Evolutionary conservation across 2,888 invertebrate genomes (phyloP).

Genomic region (Drosophila limbata): DNA sequence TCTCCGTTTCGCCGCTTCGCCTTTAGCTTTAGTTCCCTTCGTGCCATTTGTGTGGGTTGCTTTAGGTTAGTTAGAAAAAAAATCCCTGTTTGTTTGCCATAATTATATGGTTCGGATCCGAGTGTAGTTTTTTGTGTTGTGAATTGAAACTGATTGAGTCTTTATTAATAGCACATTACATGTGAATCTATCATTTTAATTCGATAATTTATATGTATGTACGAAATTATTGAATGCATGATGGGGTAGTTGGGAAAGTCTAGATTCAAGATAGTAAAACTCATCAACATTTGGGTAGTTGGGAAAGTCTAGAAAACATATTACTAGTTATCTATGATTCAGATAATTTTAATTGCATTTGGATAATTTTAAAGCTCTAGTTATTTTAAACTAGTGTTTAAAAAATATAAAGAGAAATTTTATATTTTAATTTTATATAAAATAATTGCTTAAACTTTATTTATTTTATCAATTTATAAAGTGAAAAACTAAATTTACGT

Average conservation of each 20-base stretch:
- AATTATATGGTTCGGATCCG: conserved; percentile 50
- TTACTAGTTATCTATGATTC: conserved; percentile 1
- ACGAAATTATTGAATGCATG: conserved; percentile 7
- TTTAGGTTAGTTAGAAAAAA: conserved; percentile 33
- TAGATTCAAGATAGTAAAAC: neutral
- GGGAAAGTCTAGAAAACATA: neutral
- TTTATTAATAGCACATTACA: conserved; percentile 50
- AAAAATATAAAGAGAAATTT: neutral
- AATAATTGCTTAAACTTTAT: neutral
- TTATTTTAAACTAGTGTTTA: too few species aligned
- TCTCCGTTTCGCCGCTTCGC: conserved; percentile 27
- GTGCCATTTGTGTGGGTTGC: conserved; percentile 40
- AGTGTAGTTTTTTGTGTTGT: conserved; percentile 37
- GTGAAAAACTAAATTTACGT: neutral
- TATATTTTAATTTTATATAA: too few species aligned
- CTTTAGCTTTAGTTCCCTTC: conserved; percentile 37
- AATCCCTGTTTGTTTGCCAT: conserved; percentile 53
- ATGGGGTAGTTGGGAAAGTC: conserved; percentile 19
- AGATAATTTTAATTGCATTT: neutral
- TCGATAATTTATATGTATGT: conserved; percentile 17
- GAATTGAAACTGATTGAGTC: conserved; percentile 42
- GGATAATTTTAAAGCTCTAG: too few species aligned
- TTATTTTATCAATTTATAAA: neutral
- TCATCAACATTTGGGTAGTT: neutral
- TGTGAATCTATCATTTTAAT: conserved; percentile 21